Evolutionary conservation across 2,888 invertebrate species (phyloP).

Genomic region (Agapostemon virescens): DNA sequence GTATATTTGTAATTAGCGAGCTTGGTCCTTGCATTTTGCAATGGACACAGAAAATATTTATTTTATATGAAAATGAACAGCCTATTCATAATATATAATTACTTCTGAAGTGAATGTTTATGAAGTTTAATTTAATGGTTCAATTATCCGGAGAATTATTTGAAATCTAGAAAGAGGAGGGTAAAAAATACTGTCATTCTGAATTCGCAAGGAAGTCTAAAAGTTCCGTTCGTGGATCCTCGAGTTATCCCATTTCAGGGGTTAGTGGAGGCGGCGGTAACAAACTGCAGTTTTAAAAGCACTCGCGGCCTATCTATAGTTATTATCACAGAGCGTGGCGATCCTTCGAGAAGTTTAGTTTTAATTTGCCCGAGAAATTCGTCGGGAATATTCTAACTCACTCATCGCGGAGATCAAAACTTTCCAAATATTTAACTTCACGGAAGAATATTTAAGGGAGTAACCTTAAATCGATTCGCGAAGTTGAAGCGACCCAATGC

Average conservation of each 20-base stretch:
- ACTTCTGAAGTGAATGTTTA: not conserved
- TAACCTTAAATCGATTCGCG: conserved; percentile 12
- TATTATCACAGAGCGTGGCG: conserved; percentile 26
- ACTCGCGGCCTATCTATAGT: conserved; percentile 24
- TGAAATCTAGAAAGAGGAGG: not conserved
- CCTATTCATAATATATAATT: not conserved
- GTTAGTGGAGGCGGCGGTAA: conserved; percentile 12
- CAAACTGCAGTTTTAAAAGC: conserved; percentile 27
- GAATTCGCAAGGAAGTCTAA: not conserved
- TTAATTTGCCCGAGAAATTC: conserved; percentile 29
- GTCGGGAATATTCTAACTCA: conserved; percentile 26
- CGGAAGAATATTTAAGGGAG: conserved; percentile 17
- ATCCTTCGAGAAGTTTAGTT: conserved; percentile 27
- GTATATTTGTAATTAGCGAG: too few relatives aligned
- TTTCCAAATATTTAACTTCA: conserved; percentile 32
- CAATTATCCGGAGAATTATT: not conserved
- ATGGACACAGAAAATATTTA: not conserved
- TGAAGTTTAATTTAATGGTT: not conserved
- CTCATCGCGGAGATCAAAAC: conserved; percentile 1
- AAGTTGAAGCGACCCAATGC: not conserved
- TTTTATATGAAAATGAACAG: not conserved
- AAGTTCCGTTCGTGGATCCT: not conserved
- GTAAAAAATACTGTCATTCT: conserved; percentile 3
- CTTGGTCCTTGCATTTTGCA: too few relatives aligned
- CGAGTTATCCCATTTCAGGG: conserved; percentile 11